Conservation (phyloP, 2,113 vertebrate species). For the Nothocercus nigrocapillus region DNA sequence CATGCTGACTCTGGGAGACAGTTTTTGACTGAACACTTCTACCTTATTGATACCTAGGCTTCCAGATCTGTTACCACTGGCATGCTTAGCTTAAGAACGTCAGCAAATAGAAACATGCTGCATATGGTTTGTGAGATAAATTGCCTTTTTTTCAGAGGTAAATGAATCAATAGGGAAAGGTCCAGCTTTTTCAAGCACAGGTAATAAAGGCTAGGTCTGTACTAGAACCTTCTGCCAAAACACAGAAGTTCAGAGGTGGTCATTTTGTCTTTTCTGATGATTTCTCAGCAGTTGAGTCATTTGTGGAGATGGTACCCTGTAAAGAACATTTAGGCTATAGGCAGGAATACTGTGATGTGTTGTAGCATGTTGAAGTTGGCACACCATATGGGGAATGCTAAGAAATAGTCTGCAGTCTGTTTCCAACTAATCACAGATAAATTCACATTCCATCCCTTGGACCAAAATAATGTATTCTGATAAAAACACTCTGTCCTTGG, state of each 20-base stretch:
- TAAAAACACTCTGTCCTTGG: not conserved
- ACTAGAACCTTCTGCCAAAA: not conserved
- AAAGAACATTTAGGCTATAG: not conserved
- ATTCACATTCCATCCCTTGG: not conserved
- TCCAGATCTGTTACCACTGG: not conserved
- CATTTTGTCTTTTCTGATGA: not conserved
- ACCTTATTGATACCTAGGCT: not conserved
- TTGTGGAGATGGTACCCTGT: not conserved
- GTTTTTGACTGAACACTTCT: not conserved
- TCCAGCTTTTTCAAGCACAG: not conserved
- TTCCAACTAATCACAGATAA: not conserved
- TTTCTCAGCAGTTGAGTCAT: not conserved
- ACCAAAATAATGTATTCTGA: not conserved
- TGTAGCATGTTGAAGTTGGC: too few relatives aligned
- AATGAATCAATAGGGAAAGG: not conserved
- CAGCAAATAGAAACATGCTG: not conserved
- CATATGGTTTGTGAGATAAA: not conserved
- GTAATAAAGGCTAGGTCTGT: not conserved
- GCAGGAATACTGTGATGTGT: fast-evolving
- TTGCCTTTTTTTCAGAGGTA: not conserved
- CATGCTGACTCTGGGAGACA: not conserved
- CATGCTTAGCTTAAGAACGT: not conserved
- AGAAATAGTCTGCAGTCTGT: not conserved
- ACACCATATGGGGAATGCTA: not conserved
- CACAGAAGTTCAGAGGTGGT: not conserved